Evolutionary conservation across 2,113 vertebrate species (phyloP).

Genomic region (Rhizomys pruinosus): DNA sequence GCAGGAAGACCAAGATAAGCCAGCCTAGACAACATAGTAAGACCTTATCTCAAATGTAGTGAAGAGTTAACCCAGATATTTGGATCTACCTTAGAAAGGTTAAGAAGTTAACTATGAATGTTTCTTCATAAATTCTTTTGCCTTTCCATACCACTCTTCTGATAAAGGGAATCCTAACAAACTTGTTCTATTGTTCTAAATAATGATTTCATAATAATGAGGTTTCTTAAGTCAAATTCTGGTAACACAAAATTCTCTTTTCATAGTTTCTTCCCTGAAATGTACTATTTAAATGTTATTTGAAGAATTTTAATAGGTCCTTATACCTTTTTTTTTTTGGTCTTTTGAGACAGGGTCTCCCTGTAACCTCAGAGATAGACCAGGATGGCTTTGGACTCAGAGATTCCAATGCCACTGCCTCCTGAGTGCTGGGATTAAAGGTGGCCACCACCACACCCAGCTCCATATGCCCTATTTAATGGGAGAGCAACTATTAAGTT

Average conservation of each 20-base stretch:
- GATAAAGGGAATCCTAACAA: neutral
- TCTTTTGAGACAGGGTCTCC: no score
- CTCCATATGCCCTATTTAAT: no score
- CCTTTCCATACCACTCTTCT: slow-evolving; percentile 9
- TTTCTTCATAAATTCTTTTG: slow-evolving; percentile 11
- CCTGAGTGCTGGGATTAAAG: no score
- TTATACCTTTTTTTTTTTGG: no score
- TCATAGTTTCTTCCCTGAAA: slow-evolving; percentile 7
- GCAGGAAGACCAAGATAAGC: neutral
- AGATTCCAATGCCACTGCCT: no score
- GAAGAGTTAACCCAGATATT: neutral
- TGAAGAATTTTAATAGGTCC: slow-evolving; percentile 27
- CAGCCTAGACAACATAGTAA: neutral
- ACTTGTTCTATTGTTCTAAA: slow-evolving; percentile 17
- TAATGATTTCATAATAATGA: neutral
- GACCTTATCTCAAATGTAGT: neutral
- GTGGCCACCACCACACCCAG: no score
- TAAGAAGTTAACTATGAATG: slow-evolving; percentile 1
- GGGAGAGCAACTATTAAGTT: neutral
- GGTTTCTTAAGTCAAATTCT: slow-evolving; percentile 36
- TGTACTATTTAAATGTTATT: slow-evolving; percentile 31
- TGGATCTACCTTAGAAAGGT: slow-evolving; percentile 47
- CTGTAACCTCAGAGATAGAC: no score
- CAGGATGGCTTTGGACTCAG: no score
- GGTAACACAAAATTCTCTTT: slow-evolving; percentile 10